Conservation (phyloP, 92 coral and sea anemone genomes). For the Zoanthus solanderi region DNA sequence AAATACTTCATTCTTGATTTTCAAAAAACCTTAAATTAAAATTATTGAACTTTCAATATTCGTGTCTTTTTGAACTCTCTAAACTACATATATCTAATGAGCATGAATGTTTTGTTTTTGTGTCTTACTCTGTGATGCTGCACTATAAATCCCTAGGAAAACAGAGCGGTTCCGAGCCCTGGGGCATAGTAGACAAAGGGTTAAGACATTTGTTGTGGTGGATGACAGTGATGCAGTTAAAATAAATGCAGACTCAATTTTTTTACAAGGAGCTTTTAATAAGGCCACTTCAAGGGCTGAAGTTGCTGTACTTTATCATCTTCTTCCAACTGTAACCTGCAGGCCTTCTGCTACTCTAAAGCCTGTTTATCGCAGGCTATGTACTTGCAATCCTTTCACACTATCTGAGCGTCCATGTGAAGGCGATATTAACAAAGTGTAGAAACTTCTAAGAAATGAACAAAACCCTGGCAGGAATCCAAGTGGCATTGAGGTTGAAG, state of each 20-base stretch:
- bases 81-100: not conserved
- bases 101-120: constrained; percentile 1
- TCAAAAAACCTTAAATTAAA: not conserved
- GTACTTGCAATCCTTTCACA: not conserved
- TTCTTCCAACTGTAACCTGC: not conserved
- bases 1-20: not conserved
- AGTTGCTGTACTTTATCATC: not conserved
- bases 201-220: not conserved
- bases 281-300: not conserved
- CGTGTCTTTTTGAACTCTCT: not conserved
- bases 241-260: not conserved
- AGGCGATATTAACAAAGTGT: not conserved
- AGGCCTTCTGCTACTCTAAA: not conserved
- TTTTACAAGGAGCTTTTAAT: not conserved
- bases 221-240: not conserved
- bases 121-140: constrained; percentile 8
- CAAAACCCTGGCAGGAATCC: not conserved
- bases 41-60: not conserved
- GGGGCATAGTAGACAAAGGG: constrained; percentile 4
- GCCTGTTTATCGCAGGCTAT: not conserved
- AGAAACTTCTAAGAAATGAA: not conserved
- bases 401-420: not conserved
- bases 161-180: not conserved
- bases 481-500: not conserved
- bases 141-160: not conserved